phyloP scores from a whole-genome alignment of 2,797 vertebrate species.

The Phrynocephalus vlangalii region DNA sequence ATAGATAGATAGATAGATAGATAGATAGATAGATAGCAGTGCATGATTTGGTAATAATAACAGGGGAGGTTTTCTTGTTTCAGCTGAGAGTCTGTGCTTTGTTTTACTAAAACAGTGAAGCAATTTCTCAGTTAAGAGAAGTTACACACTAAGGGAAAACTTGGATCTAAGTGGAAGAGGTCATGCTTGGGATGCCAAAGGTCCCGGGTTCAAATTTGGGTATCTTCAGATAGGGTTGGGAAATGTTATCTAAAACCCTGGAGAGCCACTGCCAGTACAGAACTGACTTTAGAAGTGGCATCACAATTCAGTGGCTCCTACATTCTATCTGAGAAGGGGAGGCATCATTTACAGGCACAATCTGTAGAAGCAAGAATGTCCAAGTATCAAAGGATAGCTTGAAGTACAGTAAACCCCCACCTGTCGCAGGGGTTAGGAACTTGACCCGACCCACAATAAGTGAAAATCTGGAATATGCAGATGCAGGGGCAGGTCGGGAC shows the following conservation, averaged over 20 bases:
- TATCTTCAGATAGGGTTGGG: background rate
- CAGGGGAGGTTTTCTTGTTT: background rate
- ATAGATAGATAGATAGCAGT: background rate
- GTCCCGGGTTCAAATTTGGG: background rate
- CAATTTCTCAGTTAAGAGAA: background rate
- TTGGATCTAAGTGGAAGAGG: background rate
- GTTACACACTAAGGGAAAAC: background rate
- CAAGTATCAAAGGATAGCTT: too few relatives aligned
- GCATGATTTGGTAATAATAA: background rate
- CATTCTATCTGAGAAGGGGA: background rate
- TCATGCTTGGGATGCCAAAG: background rate
- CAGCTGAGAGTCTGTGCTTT: background rate
- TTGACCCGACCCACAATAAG: too few relatives aligned
- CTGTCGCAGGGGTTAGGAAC: too few relatives aligned
- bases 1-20: too few relatives aligned
- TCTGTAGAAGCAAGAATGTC: too few relatives aligned
- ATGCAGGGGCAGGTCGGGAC: too few relatives aligned
- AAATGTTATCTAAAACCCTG: background rate
- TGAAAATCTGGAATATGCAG: too few relatives aligned
- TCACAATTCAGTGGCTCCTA: background rate
- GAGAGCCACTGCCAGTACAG: background rate
- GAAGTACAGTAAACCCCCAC: too few relatives aligned
- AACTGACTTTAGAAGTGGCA: background rate
- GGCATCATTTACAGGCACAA: background rate
- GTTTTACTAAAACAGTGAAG: background rate